Conservation (phyloP, 1,140 invertebrate species). For the Drosophila sechellia region DNA sequence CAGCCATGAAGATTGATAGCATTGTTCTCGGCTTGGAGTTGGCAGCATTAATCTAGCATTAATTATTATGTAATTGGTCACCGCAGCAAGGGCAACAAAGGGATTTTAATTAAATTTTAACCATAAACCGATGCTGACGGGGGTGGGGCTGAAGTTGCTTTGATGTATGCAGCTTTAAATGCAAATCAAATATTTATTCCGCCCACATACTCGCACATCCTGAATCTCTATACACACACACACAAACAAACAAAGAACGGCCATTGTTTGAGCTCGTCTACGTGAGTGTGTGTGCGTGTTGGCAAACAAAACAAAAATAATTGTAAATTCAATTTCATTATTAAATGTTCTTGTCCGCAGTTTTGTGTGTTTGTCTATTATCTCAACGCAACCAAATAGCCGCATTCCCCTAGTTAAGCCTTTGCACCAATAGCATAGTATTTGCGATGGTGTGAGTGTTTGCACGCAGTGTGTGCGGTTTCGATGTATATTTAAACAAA, state of each 20-base stretch:
- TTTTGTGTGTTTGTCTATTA: slow-evolving; percentile 72
- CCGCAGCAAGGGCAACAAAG: slow-evolving; percentile 54
- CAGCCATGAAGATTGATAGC: slow-evolving; percentile 54
- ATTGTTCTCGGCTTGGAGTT: slow-evolving; percentile 46
- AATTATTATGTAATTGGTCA: slow-evolving; percentile 79
- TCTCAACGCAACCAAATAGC: slow-evolving; percentile 32
- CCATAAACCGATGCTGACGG: slow-evolving; percentile 11
- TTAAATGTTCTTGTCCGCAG: slow-evolving; percentile 68
- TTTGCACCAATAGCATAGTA: slow-evolving; percentile 7
- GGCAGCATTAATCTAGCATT: slow-evolving; percentile 71
- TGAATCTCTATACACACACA: not conserved
- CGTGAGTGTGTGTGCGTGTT: slow-evolving; percentile 19
- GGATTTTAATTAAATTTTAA: slow-evolving; percentile 75
- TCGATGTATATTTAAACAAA: slow-evolving; percentile 78
- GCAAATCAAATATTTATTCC: slow-evolving; percentile 76
- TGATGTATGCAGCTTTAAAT: slow-evolving; percentile 68
- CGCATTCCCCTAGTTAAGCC: slow-evolving; percentile 24
- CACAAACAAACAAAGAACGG: not conserved
- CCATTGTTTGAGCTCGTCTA: slow-evolving; percentile 54
- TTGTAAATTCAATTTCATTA: slow-evolving; percentile 82
- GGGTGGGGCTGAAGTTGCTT: slow-evolving; percentile 36
- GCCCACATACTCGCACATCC: slow-evolving; percentile 19
- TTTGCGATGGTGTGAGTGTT: slow-evolving; percentile 29
- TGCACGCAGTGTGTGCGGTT: slow-evolving; percentile 67
- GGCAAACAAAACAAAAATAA: slow-evolving; percentile 73